These are phyloP conservation scores for Meandrusa payeni DNA, from an alignment of 2,888 invertebrate species.

Conservation along the genomic window DNA sequence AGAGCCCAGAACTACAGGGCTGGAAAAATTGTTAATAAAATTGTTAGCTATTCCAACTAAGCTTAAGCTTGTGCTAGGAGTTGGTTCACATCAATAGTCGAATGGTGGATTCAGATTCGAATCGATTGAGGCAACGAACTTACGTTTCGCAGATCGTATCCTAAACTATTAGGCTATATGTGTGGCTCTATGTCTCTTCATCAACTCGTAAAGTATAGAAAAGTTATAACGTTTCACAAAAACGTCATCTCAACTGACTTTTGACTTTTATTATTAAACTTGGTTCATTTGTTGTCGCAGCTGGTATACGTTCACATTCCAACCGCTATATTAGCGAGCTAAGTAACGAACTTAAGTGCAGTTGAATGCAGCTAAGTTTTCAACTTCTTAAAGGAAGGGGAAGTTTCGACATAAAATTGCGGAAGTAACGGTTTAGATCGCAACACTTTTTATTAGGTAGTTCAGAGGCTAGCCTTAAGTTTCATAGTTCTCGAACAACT, in stretches of 20 bases:
- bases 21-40: too few relatives aligned
- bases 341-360: slow-evolving; percentile 22
- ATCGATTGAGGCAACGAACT: too few relatives aligned
- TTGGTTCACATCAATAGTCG: too few relatives aligned
- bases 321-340: slow-evolving; percentile 18
- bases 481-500: too few relatives aligned
- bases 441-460: slow-evolving; percentile 7
- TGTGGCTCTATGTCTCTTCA: not conserved
- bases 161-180: too few relatives aligned
- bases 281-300: slow-evolving; percentile 18
- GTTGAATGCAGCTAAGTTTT: slow-evolving; percentile 22
- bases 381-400: slow-evolving; percentile 10
- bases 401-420: slow-evolving; percentile 19
- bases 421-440: slow-evolving; percentile 8
- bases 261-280: slow-evolving; percentile 18
- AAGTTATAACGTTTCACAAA: not conserved
- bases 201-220: not conserved
- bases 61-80: too few relatives aligned
- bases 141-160: too few relatives aligned
- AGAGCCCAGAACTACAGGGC: too few relatives aligned
- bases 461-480: too few relatives aligned
- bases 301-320: slow-evolving; percentile 15
- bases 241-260: not conserved
- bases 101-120: too few relatives aligned
- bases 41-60: too few relatives aligned